Evolutionary conservation across 2,888 invertebrate species (phyloP), one percentile per base, ranked within the genome.

Genomic region (Drosophila trichaetosa): DNA sequence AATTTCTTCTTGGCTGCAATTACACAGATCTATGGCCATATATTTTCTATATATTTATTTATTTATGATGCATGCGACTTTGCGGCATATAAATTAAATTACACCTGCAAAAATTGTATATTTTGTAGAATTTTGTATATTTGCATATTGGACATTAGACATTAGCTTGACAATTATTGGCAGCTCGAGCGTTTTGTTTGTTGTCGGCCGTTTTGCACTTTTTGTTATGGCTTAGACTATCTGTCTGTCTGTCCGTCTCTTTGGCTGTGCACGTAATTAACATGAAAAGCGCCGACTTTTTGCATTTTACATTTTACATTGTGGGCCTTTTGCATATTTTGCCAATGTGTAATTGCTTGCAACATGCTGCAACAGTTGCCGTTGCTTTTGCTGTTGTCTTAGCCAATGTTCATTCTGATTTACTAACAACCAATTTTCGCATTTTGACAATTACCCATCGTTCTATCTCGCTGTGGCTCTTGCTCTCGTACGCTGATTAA

Each of bases 281-380:
- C 86, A 88, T 88, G 74, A 87, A 88, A 90, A 76, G 76, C 74
- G 80, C 83, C 90, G 88, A 85, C 79, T 62, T 65, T 72, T 66
- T 67, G 58, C 53, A 61, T 69, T 60, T 58, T 53, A 34, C 34
- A 58, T 52, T 42, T 51, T 18, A 49, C 34, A 29, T 64, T 57
- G 49, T 24, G 48, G 24, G 7, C 75, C 24, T 60, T 53, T 57
- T 65, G 64, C 49, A 46, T 36, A 56, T 64, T 56, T 52, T 52
- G 53, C 54, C 21, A 59, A 57, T 70, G 65, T 73, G 62, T 70
- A 79, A 79, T 73, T 76, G 79, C 74, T 78, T 83, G 75, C 87
- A 74, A 76, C 83, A 80, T 72, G 64, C 69, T 34, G 63, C 53
- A 57, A 53, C 62, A 48, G 46, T 42, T 42, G 57, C 57, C 56